phyloP scores from a whole-genome alignment of 2,888 invertebrate species.

The Agonopterix subpropinquella region DNA sequence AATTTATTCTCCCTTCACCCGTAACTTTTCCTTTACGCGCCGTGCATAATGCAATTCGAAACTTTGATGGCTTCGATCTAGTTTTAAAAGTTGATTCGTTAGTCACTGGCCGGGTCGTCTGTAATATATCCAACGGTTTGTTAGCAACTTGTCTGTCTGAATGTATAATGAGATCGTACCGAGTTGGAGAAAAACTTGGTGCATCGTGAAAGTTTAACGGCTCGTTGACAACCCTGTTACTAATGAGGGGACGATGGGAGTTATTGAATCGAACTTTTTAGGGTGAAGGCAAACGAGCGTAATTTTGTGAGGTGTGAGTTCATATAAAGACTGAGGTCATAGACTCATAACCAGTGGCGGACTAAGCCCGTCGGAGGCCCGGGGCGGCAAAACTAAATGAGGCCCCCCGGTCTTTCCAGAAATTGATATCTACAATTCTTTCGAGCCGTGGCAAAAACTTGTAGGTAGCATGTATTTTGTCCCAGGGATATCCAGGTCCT shows the following conservation, averaged over 20 bases:
- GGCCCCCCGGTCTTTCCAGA: too few relatives aligned
- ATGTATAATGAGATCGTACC: slow-evolving; percentile 41
- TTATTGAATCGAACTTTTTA: slow-evolving; percentile 3
- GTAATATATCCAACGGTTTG: slow-evolving; percentile 34
- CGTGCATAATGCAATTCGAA: background rate
- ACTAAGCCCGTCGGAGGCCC: too few relatives aligned
- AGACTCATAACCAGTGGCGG: too few relatives aligned
- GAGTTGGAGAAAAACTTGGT: slow-evolving; percentile 32
- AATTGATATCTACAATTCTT: too few relatives aligned
- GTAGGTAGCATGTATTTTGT: too few relatives aligned
- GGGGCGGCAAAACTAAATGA: too few relatives aligned
- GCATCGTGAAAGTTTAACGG: slow-evolving; percentile 10
- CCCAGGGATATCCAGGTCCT: too few relatives aligned
- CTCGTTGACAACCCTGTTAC: slow-evolving; percentile 11
- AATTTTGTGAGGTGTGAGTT: too few relatives aligned
- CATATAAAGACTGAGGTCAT: too few relatives aligned
- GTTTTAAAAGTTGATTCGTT: slow-evolving; percentile 49
- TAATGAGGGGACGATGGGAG: slow-evolving; percentile 30
- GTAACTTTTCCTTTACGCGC: slow-evolving; percentile 10
- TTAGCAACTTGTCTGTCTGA: slow-evolving; percentile 41
- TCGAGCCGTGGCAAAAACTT: too few relatives aligned
- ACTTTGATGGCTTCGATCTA: slow-evolving; percentile 4
- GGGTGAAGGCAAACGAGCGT: too few relatives aligned
- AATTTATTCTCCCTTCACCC: background rate
- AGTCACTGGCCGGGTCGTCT: slow-evolving; percentile 25